Conservation (phyloP, 2,888 invertebrate species). For the Zygaena filipendulae region DNA sequence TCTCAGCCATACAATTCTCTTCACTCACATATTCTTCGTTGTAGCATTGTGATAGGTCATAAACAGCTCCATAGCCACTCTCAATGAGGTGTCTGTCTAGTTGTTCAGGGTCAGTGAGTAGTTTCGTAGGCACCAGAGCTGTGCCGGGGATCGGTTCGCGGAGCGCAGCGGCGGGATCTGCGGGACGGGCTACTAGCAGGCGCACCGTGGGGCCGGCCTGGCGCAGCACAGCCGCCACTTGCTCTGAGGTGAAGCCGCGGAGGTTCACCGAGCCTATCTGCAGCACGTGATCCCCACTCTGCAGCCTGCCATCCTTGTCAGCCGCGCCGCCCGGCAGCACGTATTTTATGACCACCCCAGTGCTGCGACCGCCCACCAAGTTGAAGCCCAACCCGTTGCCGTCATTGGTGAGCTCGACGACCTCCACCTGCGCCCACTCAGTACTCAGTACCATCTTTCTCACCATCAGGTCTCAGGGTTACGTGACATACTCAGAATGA, state of each 20-base stretch:
- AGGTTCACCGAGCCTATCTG: conserved; percentile 96
- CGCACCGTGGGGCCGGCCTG: conserved; percentile 87
- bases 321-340: conserved; percentile 97
- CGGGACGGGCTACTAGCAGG: conserved; percentile 92
- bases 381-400: conserved; percentile 98
- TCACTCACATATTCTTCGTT: conserved; percentile 43
- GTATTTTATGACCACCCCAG: conserved; percentile 98
- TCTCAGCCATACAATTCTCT: conserved; percentile 36
- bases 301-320: conserved; percentile 93
- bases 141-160: conserved; percentile 82
- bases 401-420: conserved; percentile 97
- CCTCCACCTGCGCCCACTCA: conserved; percentile 99
- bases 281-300: conserved; percentile 97
- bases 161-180: conserved; percentile 86
- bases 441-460: conserved; percentile 87
- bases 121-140: conserved; percentile 92
- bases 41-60: conserved; percentile 53
- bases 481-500: conserved; percentile 42
- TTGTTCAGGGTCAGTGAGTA: conserved; percentile 91
- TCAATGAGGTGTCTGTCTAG: conserved; percentile 87
- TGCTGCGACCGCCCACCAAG: conserved; percentile 96
- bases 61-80: conserved; percentile 75
- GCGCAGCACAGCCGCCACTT: conserved; percentile 76
- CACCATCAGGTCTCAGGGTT: conserved; percentile 58
- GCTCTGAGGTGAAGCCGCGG: conserved; percentile 96